Evolutionary conservation across 2,888 invertebrate genomes (phyloP), one percentile per base, ranked within the genome.

Genomic region (Matsumyia berberina): DNA sequence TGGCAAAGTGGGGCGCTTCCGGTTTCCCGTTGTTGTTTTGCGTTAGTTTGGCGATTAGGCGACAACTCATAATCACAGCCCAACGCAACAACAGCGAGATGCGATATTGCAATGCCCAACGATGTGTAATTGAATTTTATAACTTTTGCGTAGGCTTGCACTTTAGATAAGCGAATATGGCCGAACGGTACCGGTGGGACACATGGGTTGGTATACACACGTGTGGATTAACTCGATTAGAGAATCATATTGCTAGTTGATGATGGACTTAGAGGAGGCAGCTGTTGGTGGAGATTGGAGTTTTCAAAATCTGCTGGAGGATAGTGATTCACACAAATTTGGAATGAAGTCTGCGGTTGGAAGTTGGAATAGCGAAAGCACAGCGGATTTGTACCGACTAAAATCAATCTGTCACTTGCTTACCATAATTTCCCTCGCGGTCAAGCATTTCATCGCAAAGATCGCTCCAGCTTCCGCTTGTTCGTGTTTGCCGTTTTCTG

Each of bases 121-220:
- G 60, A 66, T 12, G 35, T 72, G 62, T 73, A 69, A 83, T 73
- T 78, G 78, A 82, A 73, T 83, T 83, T 73, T 57, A 55, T 67
- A 78, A 51, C 62, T 12, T 55, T 53, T 82, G 60, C 46, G 53
- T 53, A 57, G 62, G 42, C 19, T 49, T 24, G 39, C 33, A 57
- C 19, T 15, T 12, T 4, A 53, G 69, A 69, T 77, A 62, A 77
- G 12, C 5, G 39, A 53, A 42, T 58, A 62, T 60, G 9, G 11
- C 5, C 46, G 15, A 17, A 17, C n/a, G 55, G 12, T 62, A n/a
- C n/a, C 31, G 37, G 11, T 12, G 60, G 2, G 19, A 33, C 24
- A 7, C 35, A 49, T 70, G 44, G 19, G 17, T 53, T 53, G 19
- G 42, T n/a, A 69, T 29, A 42, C 37, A 57, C 12, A 62, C 74